A percentile compares a stretch with the other conserved stretches of the same genome.
Conservation (phyloP, 2,113 vertebrate genomes). For the Xiphophorus couchianus region DNA sequence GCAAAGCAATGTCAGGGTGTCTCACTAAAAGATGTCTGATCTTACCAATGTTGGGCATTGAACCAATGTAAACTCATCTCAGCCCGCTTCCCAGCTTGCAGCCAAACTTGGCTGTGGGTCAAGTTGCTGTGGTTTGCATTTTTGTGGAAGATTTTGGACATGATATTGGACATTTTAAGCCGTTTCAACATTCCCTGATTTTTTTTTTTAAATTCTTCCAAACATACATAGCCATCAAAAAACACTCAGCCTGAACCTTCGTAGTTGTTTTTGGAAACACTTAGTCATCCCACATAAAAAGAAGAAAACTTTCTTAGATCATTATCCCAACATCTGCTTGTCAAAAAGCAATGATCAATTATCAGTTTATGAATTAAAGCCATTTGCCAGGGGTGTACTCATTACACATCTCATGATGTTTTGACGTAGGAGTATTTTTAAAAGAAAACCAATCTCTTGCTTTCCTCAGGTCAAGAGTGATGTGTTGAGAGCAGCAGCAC, state of each 20-base stretch:
- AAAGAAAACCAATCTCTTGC: slow-evolving; percentile 58
- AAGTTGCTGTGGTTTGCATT: slow-evolving; percentile 61
- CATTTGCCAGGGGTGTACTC: slow-evolving; percentile 46
- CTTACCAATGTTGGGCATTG: slow-evolving; percentile 45
- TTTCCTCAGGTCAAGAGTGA: slow-evolving; percentile 65
- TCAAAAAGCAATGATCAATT: slow-evolving; percentile 55
- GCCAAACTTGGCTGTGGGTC: slow-evolving; percentile 42
- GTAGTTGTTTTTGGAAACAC: slow-evolving; percentile 62
- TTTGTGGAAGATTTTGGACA: slow-evolving; percentile 58
- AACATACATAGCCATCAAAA: slow-evolving; percentile 57
- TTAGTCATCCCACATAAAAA: slow-evolving; percentile 59
- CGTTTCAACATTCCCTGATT: slow-evolving; percentile 37
- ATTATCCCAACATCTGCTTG: slow-evolving; percentile 44
- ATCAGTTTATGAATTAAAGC: slow-evolving; percentile 59
- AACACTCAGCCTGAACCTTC: slow-evolving; percentile 52
- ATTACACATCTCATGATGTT: slow-evolving; percentile 56
- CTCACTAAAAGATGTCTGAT: slow-evolving; percentile 42
- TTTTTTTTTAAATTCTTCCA: slow-evolving; percentile 6
- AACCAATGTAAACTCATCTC: slow-evolving; percentile 53
- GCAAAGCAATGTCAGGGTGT: slow-evolving; percentile 11
- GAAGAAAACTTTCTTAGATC: slow-evolving; percentile 30
- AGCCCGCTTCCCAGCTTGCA: slow-evolving; percentile 45
- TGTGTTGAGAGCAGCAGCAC: slow-evolving; percentile 61
- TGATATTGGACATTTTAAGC: slow-evolving; percentile 55
- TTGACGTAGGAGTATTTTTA: slow-evolving; percentile 54